Percentiles rank a stretch among this genome's conserved stretches.
Conservation (phyloP, 2,113 vertebrate genomes). For the Callipepla squamata region DNA sequence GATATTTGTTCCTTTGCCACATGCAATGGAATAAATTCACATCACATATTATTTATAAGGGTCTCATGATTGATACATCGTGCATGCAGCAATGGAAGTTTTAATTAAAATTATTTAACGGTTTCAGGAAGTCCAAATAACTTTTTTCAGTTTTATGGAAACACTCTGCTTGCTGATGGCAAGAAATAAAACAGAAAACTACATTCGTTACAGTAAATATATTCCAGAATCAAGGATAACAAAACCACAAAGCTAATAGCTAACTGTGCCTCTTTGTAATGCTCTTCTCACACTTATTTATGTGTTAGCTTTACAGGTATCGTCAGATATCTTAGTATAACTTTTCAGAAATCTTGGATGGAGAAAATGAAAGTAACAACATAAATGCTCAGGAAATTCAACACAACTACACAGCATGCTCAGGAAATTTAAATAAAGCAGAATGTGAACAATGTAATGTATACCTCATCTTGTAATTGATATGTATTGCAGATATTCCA, state of each 20-base stretch:
- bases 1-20: neutral
- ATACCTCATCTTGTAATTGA: neutral
- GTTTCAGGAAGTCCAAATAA: neutral
- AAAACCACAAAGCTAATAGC: neutral
- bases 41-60: neutral
- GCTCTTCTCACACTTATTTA: neutral
- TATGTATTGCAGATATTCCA: conserved; percentile 18
- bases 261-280: neutral
- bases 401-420: neutral
- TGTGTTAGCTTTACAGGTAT: neutral
- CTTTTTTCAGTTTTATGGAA: neutral
- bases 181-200: conserved; percentile 9
- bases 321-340: neutral
- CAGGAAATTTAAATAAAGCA: neutral
- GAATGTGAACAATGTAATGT: neutral
- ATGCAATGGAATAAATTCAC: conserved; percentile 1
- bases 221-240: neutral
- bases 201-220: neutral
- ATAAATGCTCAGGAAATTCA: neutral
- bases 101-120: neutral
- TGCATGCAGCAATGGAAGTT: neutral
- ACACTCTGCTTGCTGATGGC: neutral
- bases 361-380: neutral
- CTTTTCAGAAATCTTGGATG: neutral
- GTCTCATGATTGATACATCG: neutral